These are phyloP conservation scores for Clamator glandarius DNA, from an alignment of 2,797 vertebrate genomes.

Conservation along the genomic window DNA sequence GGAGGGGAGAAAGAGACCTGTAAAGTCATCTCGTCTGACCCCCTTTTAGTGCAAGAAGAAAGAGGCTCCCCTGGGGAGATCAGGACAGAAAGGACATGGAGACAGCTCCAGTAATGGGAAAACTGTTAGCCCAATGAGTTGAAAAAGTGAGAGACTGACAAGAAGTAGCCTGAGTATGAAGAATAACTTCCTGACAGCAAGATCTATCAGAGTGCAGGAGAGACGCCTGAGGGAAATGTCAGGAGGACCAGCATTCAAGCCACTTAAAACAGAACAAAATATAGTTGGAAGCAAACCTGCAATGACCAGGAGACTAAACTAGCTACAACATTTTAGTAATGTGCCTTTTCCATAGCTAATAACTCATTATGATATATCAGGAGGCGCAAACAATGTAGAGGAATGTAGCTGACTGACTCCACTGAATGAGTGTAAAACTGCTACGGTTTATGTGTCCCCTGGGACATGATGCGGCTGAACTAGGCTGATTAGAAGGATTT, in stretches of 20 bases:
- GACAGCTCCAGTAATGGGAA: background rate
- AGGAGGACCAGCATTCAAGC: background rate
- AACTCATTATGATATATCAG: constrained; percentile 6
- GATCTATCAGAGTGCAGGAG: constrained; percentile 24
- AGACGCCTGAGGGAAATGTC: background rate
- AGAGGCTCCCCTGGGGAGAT: background rate
- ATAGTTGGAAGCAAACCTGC: constrained; percentile 24
- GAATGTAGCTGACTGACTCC: background rate
- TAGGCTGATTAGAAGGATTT: background rate
- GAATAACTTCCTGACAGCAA: constrained; percentile 63
- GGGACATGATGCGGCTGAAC: background rate
- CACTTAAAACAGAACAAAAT: background rate
- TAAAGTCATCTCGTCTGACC: background rate
- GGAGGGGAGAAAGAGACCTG: background rate
- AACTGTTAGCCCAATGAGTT: constrained; percentile 60
- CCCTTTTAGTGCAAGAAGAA: background rate
- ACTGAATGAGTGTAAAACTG: fast-evolving
- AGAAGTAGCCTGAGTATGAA: constrained; percentile 45
- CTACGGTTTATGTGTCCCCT: background rate
- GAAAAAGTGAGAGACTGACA: constrained; percentile 63
- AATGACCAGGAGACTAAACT: constrained; percentile 30
- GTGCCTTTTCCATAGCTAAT: constrained; percentile 18
- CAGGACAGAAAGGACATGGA: background rate
- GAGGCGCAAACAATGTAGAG: constrained; percentile 20
- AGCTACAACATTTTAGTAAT: background rate